Conservation (phyloP, 2,888 invertebrate species). For the Serrognathus titanus region DNA sequence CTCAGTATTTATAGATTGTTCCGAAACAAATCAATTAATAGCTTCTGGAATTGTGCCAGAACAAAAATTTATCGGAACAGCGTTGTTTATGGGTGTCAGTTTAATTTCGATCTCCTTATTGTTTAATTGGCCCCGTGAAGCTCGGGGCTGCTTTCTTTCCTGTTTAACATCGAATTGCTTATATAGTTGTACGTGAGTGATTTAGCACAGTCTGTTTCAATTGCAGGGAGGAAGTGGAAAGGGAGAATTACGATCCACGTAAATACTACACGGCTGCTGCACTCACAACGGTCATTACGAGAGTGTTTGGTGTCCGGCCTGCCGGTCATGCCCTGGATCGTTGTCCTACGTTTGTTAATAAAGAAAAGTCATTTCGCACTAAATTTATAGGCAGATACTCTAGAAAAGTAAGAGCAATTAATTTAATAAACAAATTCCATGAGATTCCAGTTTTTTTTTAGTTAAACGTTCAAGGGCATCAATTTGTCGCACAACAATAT, state of each 20-base stretch:
- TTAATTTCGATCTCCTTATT: too few species aligned
- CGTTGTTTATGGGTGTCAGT: too few species aligned
- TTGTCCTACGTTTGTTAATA: constrained; percentile 79
- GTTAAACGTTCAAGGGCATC: constrained; percentile 82
- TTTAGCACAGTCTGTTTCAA: background rate
- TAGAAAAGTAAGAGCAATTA: constrained; percentile 54
- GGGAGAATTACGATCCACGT: constrained; percentile 57
- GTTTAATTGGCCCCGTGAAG: too few species aligned
- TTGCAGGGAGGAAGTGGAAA: constrained; percentile 61
- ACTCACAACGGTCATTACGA: constrained; percentile 74
- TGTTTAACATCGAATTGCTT: too few species aligned
- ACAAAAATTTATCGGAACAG: too few species aligned
- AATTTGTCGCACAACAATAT: constrained; percentile 84
- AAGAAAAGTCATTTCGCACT: constrained; percentile 73
- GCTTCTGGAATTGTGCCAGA: too few species aligned
- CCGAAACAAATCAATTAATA: too few species aligned
- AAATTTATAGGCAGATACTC: constrained; percentile 59
- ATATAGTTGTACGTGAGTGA: too few species aligned
- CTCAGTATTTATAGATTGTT: too few species aligned
- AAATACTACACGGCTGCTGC: constrained; percentile 72
- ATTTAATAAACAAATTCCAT: too few species aligned
- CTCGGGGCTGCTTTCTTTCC: too few species aligned
- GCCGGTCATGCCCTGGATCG: constrained; percentile 63
- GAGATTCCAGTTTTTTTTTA: constrained; percentile 39
- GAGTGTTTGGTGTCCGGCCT: constrained; percentile 69